Percentiles rank a stretch among this genome's conserved stretches.
Conservation (phyloP, 2,797 vertebrate genomes). For the Nyctalus aviator region DNA sequence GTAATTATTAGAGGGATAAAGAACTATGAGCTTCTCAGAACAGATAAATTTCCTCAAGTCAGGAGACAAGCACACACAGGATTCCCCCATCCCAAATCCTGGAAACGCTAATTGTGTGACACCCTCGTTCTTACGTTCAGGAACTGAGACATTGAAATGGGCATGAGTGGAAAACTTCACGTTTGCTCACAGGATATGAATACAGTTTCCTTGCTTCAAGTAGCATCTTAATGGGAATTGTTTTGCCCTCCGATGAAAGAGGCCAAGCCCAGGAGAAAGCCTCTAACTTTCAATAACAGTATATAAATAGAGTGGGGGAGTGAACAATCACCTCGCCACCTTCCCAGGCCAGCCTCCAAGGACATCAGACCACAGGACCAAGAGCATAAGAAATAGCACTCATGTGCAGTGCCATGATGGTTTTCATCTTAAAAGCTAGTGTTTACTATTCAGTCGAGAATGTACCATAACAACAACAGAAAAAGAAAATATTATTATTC, state of each 20-base stretch:
- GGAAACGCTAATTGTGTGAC: conserved; percentile 80
- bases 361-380: not conserved
- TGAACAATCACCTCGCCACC: not conserved
- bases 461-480: not conserved
- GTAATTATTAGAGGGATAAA: conserved; percentile 85
- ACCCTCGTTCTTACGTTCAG: conserved; percentile 73
- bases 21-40: conserved; percentile 85
- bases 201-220: conserved; percentile 81
- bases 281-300: conserved; percentile 77
- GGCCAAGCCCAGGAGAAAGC: conserved; percentile 71
- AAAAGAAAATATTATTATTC: not conserved
- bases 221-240: conserved; percentile 84
- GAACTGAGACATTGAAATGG: conserved; percentile 79
- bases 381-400: not conserved
- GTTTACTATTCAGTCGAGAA: conserved; percentile 32
- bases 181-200: conserved; percentile 86
- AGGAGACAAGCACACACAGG: conserved; percentile 81
- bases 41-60: conserved; percentile 84
- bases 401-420: not conserved
- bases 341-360: conserved; percentile 68
- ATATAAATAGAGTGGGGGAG: conserved; percentile 73
- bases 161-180: conserved; percentile 84
- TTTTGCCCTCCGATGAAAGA: conserved; percentile 74
- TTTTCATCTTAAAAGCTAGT: conserved; percentile 55
- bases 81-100: conserved; percentile 85